Evolutionary conservation across 1,140 invertebrate species (phyloP).

Genomic region (Diabrotica undecimpunctata): DNA sequence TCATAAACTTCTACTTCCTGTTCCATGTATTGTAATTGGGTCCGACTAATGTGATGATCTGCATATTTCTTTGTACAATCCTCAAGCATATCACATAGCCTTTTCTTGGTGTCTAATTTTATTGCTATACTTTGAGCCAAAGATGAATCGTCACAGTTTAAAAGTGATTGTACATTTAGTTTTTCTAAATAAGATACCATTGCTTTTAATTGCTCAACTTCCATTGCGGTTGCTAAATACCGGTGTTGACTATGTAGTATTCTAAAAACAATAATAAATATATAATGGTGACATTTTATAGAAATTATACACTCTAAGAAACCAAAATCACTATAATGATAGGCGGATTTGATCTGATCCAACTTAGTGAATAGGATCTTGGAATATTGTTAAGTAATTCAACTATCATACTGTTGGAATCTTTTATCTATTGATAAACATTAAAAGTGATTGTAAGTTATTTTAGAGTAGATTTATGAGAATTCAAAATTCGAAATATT

Average conservation of each 20-base stretch:
- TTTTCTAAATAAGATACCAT: slow-evolving; percentile 22
- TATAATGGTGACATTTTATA: too few relatives aligned
- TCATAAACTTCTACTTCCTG: slow-evolving; percentile 17
- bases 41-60: slow-evolving; percentile 22
- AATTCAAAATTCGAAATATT: too few relatives aligned
- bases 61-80: slow-evolving; percentile 17
- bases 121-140: background rate
- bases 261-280: slow-evolving; percentile 21
- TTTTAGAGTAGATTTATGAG: too few relatives aligned
- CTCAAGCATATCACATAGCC: slow-evolving; percentile 19
- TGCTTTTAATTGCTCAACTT: slow-evolving; percentile 24
- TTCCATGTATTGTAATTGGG: slow-evolving; percentile 16
- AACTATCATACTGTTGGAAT: too few relatives aligned
- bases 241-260: slow-evolving; percentile 26
- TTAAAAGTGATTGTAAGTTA: too few relatives aligned
- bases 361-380: too few relatives aligned
- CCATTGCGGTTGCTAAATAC: slow-evolving; percentile 25
- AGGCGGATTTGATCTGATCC: too few relatives aligned
- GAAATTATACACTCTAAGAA: too few relatives aligned
- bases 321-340: too few relatives aligned
- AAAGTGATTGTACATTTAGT: slow-evolving; percentile 4
- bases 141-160: background rate
- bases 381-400: too few relatives aligned
- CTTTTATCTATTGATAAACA: too few relatives aligned
- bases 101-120: slow-evolving; percentile 14